Evolutionary conservation across 2,797 vertebrate species (phyloP), one percentile per base, ranked within the genome.

Genomic region (Mustela erminea): DNA sequence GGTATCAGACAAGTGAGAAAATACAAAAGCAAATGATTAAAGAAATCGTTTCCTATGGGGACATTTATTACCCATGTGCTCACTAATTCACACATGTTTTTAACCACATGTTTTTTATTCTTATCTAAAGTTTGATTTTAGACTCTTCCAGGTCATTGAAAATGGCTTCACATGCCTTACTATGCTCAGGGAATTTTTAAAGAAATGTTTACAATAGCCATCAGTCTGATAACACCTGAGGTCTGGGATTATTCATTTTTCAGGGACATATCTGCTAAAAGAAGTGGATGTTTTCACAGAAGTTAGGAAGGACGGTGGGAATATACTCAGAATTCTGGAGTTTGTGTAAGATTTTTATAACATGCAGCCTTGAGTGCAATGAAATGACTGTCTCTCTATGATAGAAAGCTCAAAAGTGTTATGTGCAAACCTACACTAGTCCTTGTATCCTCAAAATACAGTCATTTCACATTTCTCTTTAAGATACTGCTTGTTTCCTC

Each of bases 391-490:
- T 80, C 43, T 92, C 62, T 92, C 38, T 17, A 17, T 32, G 25
- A 72, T 66, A 75, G 68, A 98, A 92, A 87, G 32, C 18, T 0
- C 29, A 0, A 86, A 82, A 43, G 29, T 70, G 29, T 29, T 32
- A 1, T 2, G 9, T 32, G 5, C 38, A 95, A 49, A 91, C 12
- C 32, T 32, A 80, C 60, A 90, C 43, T 84, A 88, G 2, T 74
- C 38, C 77, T 96, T 96, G 64, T 4, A 83, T 14, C 32, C 58
- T 75, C 20, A 62, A 78, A 97, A 49, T 62, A 85, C 77, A 43
- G 41, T 56, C 56, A 77, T 74, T 91, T 90, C 75, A 70, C 46
- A n/a, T 87, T 90, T 49, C 25, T 94, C 93, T 89, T 43, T 96
- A 83, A 75, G 90, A 41, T 91, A 90, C 17, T 1, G 64, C 66